phyloP scores from a whole-genome alignment of 2,113 vertebrate genomes.

The Arenaria interpres region DNA sequence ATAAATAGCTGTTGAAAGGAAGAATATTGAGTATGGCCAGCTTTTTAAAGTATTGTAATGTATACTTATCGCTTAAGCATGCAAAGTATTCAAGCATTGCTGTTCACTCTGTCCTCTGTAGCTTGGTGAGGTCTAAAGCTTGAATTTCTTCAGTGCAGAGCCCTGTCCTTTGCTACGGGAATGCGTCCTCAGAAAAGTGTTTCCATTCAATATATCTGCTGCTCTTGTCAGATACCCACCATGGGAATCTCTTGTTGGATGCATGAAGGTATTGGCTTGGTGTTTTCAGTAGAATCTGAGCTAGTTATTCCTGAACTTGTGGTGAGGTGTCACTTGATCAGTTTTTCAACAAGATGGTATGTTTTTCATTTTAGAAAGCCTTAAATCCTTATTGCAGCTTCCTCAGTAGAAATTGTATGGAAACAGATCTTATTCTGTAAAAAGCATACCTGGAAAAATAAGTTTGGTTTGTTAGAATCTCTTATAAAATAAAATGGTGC shows the following conservation, averaged over 20 bases:
- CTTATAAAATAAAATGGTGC: neutral
- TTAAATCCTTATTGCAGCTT: neutral
- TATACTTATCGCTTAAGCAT: fast-evolving
- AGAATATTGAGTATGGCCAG: neutral
- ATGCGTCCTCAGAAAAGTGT: neutral
- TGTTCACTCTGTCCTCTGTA: fast-evolving
- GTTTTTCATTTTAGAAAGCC: neutral
- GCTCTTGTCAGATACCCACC: neutral
- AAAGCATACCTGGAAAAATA: neutral
- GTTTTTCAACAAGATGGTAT: neutral
- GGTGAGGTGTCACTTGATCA: neutral
- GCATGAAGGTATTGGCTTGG: neutral
- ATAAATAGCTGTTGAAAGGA: neutral
- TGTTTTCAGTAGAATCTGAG: neutral
- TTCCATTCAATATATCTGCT: fast-evolving
- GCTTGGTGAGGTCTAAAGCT: neutral
- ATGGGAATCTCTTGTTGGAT: no score
- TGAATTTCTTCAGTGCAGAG: neutral
- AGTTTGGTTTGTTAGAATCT: neutral
- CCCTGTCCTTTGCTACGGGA: neutral
- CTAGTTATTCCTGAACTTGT: neutral
- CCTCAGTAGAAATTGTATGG: neutral
- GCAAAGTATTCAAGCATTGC: fast-evolving
- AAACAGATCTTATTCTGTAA: neutral
- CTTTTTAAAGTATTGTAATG: neutral